Percentiles rank a stretch among this genome's conserved stretches.
phyloP scores from a whole-genome alignment of 2,113 vertebrate species.

The Channa maculata region DNA sequence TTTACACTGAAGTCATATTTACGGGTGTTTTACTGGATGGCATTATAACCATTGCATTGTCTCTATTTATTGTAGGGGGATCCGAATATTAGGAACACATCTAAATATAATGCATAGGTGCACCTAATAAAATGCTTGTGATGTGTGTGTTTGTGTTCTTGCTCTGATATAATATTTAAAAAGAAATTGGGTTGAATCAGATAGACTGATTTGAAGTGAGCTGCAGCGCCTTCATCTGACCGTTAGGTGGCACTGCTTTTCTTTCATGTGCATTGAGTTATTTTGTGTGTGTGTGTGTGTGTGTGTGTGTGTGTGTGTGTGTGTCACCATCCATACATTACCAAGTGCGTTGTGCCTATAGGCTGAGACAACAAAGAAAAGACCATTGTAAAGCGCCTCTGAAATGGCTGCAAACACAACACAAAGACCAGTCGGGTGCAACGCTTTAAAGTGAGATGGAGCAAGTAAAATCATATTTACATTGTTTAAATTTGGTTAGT shows the following conservation, averaged over 20 bases:
- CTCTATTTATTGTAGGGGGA: too few species aligned
- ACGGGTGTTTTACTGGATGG: too few species aligned
- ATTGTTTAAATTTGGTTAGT: background rate
- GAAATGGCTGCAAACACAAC: constrained; percentile 51
- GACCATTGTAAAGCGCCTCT: constrained; percentile 24
- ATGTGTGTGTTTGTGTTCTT: too few species aligned
- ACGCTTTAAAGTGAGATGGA: constrained; percentile 1
- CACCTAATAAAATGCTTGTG: too few species aligned
- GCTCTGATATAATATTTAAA: too few species aligned
- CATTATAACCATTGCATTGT: too few species aligned
- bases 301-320: constrained; percentile 38
- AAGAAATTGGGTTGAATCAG: too few species aligned
- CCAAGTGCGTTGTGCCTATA: constrained; percentile 56
- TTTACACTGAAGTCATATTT: too few species aligned
- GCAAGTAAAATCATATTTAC: background rate
- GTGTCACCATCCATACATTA: constrained; percentile 74
- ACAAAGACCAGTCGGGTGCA: constrained; percentile 33
- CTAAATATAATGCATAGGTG: too few species aligned
- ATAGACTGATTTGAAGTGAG: background rate
- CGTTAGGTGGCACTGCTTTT: constrained; percentile 75
- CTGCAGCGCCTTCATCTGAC: constrained; percentile 49
- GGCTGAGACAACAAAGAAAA: constrained; percentile 73
- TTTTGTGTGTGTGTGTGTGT: background rate
- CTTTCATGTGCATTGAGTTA: constrained; percentile 43
- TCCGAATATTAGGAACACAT: too few species aligned